Evolutionary conservation across 2,113 vertebrate species (phyloP).

Genomic region (Limanda limanda): DNA sequence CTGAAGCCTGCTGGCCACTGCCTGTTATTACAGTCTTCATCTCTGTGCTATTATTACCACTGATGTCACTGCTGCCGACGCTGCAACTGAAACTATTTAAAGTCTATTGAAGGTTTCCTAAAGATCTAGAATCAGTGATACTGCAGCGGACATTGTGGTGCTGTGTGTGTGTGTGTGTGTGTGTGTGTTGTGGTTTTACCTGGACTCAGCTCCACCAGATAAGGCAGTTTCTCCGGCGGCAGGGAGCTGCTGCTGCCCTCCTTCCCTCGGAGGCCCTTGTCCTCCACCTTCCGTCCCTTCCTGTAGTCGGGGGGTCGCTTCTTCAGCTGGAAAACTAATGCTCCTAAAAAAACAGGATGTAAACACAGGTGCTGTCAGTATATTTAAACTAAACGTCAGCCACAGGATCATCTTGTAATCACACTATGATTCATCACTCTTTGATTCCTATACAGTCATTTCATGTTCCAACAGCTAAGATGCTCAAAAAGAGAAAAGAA

Average conservation of each 20-base stretch:
- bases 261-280: conserved; percentile 83
- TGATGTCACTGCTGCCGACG: neutral
- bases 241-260: conserved; percentile 74
- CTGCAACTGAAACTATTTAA: neutral
- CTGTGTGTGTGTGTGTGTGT: neutral
- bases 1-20: conserved; percentile 32
- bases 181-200: conserved; percentile 41
- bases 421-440: too few relatives aligned
- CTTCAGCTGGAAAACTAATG: conserved; percentile 96
- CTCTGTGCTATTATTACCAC: neutral
- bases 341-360: conserved; percentile 75
- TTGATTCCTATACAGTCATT: too few relatives aligned
- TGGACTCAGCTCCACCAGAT: conserved; percentile 94
- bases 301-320: conserved; percentile 91
- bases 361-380: neutral
- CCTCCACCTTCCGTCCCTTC: conserved; percentile 89
- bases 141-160: neutral
- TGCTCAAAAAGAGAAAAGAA: too few relatives aligned
- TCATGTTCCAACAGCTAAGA: too few relatives aligned
- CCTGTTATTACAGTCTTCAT: conserved; percentile 4
- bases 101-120: neutral
- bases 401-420: too few relatives aligned
- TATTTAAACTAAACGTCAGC: neutral
- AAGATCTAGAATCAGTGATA: neutral
- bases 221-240: conserved; percentile 95